A percentile compares a stretch with the other conserved stretches of the same genome.
Conservation (phyloP, 2,113 vertebrate species). For the Pungitius pungitius region DNA sequence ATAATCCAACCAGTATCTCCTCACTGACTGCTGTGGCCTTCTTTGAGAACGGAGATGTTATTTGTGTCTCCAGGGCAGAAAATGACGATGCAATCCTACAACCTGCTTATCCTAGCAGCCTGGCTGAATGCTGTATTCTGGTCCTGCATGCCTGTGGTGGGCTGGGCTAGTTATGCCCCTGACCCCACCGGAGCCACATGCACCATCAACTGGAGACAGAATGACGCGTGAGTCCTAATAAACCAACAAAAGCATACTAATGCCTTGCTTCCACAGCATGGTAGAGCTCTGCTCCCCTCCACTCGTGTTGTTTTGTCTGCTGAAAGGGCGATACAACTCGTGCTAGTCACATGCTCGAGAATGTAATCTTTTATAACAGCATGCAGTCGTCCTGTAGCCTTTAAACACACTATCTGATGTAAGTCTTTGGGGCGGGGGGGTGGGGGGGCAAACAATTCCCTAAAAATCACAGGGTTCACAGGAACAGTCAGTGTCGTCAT, state of each 20-base stretch:
- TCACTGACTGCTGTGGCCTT: not conserved
- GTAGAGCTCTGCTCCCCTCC: not conserved
- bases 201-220: conserved; percentile 95
- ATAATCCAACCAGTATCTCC: not conserved
- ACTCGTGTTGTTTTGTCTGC: not conserved
- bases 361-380: too few species aligned
- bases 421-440: too few species aligned
- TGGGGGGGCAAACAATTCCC: too few species aligned
- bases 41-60: not conserved
- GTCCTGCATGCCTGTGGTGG: conserved; percentile 90
- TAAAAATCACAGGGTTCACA: too few species aligned
- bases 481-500: too few species aligned
- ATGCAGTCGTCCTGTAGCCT: too few species aligned
- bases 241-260: not conserved
- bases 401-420: too few species aligned
- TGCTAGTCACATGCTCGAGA: too few species aligned
- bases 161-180: conserved; percentile 94
- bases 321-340: too few species aligned
- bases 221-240: conserved; percentile 84
- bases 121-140: conserved; percentile 97
- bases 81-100: conserved; percentile 85
- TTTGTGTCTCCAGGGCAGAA: conserved; percentile 84
- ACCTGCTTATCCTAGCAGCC: conserved; percentile 86
- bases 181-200: conserved; percentile 97
- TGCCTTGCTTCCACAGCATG: not conserved